Conservation (phyloP, 1,140 invertebrate species). For the Drosophila auraria region DNA sequence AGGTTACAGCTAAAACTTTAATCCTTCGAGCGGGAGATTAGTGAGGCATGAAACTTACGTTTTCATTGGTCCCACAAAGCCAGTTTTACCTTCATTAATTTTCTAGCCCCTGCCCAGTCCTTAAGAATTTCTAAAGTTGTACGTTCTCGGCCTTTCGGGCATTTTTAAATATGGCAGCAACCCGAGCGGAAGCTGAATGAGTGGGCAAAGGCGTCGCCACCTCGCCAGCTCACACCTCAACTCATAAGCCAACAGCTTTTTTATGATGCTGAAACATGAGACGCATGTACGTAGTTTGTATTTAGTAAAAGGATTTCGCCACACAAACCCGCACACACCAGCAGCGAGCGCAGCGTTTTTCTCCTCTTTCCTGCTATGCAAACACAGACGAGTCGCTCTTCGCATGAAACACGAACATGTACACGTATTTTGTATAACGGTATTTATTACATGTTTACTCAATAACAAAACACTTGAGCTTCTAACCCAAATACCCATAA, state of each 20-base stretch:
- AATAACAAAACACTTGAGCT: slow-evolving; percentile 78
- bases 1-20: slow-evolving; percentile 6
- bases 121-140: slow-evolving; percentile 43
- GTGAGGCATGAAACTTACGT: slow-evolving; percentile 3
- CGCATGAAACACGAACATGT: slow-evolving; percentile 58
- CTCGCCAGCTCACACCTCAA: slow-evolving; percentile 20
- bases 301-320: slow-evolving; percentile 73
- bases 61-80: slow-evolving; percentile 6
- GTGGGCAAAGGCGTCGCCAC: slow-evolving; percentile 10
- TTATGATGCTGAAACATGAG: slow-evolving; percentile 71
- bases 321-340: slow-evolving; percentile 20
- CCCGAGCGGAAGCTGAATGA: slow-evolving; percentile 11
- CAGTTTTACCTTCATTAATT: slow-evolving; percentile 28
- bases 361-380: slow-evolving; percentile 46
- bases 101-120: neutral
- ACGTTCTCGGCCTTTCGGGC: slow-evolving; percentile 55
- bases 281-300: slow-evolving; percentile 69
- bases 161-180: slow-evolving; percentile 61
- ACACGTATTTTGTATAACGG: slow-evolving; percentile 74
- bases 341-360: slow-evolving; percentile 15
- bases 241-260: slow-evolving; percentile 41
- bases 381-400: slow-evolving; percentile 54
- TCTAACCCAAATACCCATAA: slow-evolving; percentile 79
- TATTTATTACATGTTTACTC: slow-evolving; percentile 79
- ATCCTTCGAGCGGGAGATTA: neutral